Base-by-base conservation (phyloP, 2,888 invertebrate species). In the Tenthredo livida region DNA sequence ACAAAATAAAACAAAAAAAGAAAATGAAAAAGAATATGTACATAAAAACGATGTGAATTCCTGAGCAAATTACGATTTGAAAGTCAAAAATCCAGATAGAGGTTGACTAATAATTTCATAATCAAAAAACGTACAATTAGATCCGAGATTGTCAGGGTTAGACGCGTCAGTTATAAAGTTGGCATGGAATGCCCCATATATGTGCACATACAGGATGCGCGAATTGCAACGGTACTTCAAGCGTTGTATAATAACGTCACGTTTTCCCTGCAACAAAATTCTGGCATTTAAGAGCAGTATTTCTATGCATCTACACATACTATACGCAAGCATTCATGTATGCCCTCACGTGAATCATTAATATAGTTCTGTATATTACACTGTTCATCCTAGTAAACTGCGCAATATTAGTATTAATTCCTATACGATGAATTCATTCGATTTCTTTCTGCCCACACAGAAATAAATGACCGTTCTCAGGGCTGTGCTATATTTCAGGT, bases 401-500 rank as follows among this genome's bases (percentile, higher is more conserved):
- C 33, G 50, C 47, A 54, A 54, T 50, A n/a, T 54, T 54, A 75
- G 47, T 21, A 75, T 47, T 47, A 37, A 37, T 37, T 37, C 37
- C 29, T 12, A 43, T 37, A 75, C 61, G 61, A 61, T 61, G 25
- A 21, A 61, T 61, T 21, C 21, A 40, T 37, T 80, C 80, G 40
- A 80, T 80, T 80, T 40, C 37, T 80, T 80, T 58, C 78, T 10
- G 54, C 78, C 78, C n/a, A 54, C 78, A 33, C 4, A 58, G 58
- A 78, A 78, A 78, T 70, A 33, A 17, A 10, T 58, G 78, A 78
- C 33, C 50, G 33, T 75, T 58, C 29, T 78, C 78, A 58, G 17
- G 33, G 78, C 9, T 78, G 78, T 3, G 37, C n/a, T 25, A 78
- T 12, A 54, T 78, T 78, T 78, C 78, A 54, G 50, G 78, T 33